Evolutionary conservation across 2,888 invertebrate genomes (phyloP).

Genomic region (Trichacis sp.): DNA sequence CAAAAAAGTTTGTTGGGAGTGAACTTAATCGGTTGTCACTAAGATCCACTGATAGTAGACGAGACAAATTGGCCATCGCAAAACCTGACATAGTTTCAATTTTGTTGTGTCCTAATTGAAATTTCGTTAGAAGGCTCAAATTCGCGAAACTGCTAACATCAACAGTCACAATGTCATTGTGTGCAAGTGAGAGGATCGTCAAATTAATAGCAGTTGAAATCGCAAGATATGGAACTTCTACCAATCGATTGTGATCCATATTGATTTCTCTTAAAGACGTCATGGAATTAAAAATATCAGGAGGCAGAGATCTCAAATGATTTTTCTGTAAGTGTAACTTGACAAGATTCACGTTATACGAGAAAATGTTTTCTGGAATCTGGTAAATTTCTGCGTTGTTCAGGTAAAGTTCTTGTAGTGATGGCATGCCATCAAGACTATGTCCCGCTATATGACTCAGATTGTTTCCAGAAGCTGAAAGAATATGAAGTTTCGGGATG

Average conservation of each 20-base stretch:
- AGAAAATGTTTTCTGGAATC: slow-evolving; percentile 80
- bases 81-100: slow-evolving; percentile 85
- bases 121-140: slow-evolving; percentile 79
- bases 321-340: slow-evolving; percentile 82
- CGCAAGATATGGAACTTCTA: slow-evolving; percentile 83
- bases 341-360: slow-evolving; percentile 81
- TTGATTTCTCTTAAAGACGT: slow-evolving; percentile 82
- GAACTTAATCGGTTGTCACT: slow-evolving; percentile 81
- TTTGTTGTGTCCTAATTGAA: slow-evolving; percentile 82
- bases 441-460: slow-evolving; percentile 79
- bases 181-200: slow-evolving; percentile 78
- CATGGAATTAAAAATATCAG: slow-evolving; percentile 81
- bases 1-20: slow-evolving; percentile 85
- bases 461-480: slow-evolving; percentile 83
- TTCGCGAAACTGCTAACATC: slow-evolving; percentile 84
- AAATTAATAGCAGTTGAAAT: slow-evolving; percentile 81
- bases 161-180: slow-evolving; percentile 77
- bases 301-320: slow-evolving; percentile 76
- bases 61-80: slow-evolving; percentile 82
- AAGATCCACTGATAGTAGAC: slow-evolving; percentile 80
- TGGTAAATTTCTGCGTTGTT: slow-evolving; percentile 78
- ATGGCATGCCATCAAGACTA: slow-evolving; percentile 82
- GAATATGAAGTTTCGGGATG: slow-evolving; percentile 79
- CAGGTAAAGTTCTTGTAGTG: slow-evolving; percentile 79
- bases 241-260: slow-evolving; percentile 79